A percentile compares a stretch with the other conserved stretches of the same genome.
Conservation (phyloP, 2,888 invertebrate genomes). For the Ischnus inquisitorius region DNA sequence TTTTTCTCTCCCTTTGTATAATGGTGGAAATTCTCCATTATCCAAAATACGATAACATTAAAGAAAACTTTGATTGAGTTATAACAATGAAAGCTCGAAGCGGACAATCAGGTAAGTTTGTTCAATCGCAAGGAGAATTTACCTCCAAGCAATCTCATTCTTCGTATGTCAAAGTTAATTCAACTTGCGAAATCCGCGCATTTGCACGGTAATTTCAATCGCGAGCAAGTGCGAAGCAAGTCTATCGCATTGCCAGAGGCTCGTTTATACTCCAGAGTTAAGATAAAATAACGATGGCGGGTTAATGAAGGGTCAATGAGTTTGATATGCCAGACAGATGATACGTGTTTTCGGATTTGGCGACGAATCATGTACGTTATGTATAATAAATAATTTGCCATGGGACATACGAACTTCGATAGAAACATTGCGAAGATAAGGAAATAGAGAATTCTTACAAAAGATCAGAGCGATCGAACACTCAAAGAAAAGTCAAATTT, state of each 20-base stretch:
- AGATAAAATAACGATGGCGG: not conserved
- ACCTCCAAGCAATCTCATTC: not conserved
- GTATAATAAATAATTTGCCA: slow-evolving; percentile 53
- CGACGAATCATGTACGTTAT: not conserved
- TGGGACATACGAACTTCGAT: slow-evolving; percentile 70
- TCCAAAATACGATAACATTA: not conserved
- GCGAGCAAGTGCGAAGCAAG: not conserved
- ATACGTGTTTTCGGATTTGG: not conserved
- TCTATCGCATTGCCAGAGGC: slow-evolving; percentile 5
- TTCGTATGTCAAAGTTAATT: not conserved
- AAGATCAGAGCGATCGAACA: not conserved
- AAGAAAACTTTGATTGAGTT: not conserved
- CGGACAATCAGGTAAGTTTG: not conserved
- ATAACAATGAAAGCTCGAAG: not conserved
- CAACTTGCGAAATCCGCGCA: not conserved
- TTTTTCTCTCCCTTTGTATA: not conserved
- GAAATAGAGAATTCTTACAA: slow-evolving; percentile 10
- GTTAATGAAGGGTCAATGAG: slow-evolving; percentile 1
- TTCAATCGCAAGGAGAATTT: not conserved
- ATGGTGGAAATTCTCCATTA: not conserved
- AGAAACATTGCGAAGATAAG: not conserved
- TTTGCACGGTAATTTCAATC: not conserved
- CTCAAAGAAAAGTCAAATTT: not conserved
- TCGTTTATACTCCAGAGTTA: not conserved
- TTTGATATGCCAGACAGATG: slow-evolving; percentile 4